phyloP scores from a whole-genome alignment of 2,113 vertebrate species.

The Orycteropus afer region DNA sequence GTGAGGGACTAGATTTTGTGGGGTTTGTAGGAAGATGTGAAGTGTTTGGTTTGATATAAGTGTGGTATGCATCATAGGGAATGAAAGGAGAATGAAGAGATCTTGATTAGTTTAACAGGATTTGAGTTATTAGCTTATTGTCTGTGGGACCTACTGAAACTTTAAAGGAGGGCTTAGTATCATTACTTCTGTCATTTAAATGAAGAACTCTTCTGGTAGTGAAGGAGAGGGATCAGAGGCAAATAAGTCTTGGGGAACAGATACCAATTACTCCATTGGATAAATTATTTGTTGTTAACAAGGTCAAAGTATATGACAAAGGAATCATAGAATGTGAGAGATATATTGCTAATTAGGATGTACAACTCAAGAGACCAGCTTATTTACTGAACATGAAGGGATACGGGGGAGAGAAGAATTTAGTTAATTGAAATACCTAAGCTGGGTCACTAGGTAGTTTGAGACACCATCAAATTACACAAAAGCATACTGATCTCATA shows the following conservation, averaged over 20 bases:
- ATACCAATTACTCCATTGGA: background rate
- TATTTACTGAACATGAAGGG: background rate
- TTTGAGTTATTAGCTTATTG: background rate
- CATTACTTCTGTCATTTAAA: background rate
- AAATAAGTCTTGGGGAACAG: background rate
- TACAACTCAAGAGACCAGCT: background rate
- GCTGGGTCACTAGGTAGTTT: background rate
- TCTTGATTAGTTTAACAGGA: background rate
- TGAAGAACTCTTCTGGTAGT: slow-evolving; percentile 4
- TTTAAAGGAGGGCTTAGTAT: background rate
- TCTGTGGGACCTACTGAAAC: background rate
- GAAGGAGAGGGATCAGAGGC: slow-evolving; percentile 10
- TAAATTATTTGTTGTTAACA: slow-evolving; percentile 45
- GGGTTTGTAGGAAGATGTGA: background rate
- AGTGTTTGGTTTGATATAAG: background rate
- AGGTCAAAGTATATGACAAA: slow-evolving; percentile 26
- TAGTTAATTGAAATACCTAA: slow-evolving; percentile 2
- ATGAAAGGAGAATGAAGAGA: background rate
- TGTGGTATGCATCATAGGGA: background rate
- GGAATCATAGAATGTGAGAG: background rate
- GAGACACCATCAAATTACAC: slow-evolving; percentile 3
- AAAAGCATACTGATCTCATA: background rate
- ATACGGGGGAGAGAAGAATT: background rate
- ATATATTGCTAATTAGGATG: background rate
- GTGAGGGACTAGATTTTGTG: background rate